phyloP scores from a whole-genome alignment of 1,140 invertebrate genomes.

The Hylaeus volcanicus region DNA sequence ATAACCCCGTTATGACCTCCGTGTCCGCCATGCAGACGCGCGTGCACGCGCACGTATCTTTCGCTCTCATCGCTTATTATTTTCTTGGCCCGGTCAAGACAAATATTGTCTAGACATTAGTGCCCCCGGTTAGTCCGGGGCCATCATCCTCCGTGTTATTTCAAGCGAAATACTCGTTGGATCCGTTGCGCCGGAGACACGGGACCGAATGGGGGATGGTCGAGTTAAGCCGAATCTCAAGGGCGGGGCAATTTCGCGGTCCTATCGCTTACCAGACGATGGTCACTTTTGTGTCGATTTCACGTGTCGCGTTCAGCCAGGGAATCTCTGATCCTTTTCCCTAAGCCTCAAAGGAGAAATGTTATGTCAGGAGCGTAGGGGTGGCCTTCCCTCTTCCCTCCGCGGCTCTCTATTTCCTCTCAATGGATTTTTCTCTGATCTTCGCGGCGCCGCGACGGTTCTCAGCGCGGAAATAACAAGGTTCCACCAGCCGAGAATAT shows the following conservation, averaged over 20 bases:
- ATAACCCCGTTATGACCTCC: conserved; percentile 75
- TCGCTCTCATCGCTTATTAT: conserved; percentile 71
- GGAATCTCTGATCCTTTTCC: conserved; percentile 57
- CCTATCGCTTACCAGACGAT: conserved; percentile 70
- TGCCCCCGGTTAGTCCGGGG: conserved; percentile 15
- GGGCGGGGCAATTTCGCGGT: conserved; percentile 54
- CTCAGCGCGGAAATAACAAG: conserved; percentile 74
- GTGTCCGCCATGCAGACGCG: conserved; percentile 24
- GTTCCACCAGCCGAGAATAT: conserved; percentile 57
- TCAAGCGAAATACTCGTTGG: conserved; percentile 57
- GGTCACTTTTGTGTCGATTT: conserved; percentile 73
- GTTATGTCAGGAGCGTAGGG: conserved; percentile 68
- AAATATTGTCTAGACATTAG: conserved; percentile 74
- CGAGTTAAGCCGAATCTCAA: conserved; percentile 50
- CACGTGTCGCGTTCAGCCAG: conserved; percentile 49
- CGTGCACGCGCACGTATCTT: conserved; percentile 31
- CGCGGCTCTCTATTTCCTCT: conserved; percentile 14
- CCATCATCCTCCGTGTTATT: conserved; percentile 56
- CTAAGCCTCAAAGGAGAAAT: conserved; percentile 64
- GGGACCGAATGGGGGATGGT: too few relatives aligned
- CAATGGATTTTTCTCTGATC: conserved; percentile 59
- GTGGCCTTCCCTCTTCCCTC: neutral
- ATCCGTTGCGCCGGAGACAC: conserved; percentile 14
- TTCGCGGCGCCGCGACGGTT: conserved; percentile 53
- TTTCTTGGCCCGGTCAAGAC: conserved; percentile 69